Percentiles rank a stretch among this genome's conserved stretches.
Evolutionary conservation across 2,888 invertebrate genomes (phyloP).

Genomic region (Ernsta delagoae): DNA sequence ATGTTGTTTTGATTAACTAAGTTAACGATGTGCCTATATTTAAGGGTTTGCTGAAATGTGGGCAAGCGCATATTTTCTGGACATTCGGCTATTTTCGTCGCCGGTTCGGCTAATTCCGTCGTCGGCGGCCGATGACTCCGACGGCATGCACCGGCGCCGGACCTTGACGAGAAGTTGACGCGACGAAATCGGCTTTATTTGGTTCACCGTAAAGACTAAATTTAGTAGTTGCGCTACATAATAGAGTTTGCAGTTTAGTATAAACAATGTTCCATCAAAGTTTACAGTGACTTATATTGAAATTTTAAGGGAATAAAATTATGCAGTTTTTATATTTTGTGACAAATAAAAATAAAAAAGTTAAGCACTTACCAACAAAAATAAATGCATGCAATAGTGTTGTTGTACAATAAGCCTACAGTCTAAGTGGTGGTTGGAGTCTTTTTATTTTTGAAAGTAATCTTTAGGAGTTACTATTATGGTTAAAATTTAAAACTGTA

Average conservation of each 20-base stretch:
- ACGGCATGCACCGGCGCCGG: slow-evolving; percentile 69
- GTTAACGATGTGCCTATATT: slow-evolving; percentile 33
- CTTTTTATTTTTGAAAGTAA: no score
- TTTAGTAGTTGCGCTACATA: slow-evolving; percentile 12
- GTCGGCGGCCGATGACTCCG: slow-evolving; percentile 78
- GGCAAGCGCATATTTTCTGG: slow-evolving; percentile 57
- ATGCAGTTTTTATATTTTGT: no score
- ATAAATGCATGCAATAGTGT: no score
- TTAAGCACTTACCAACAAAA: no score
- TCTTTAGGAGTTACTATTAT: no score
- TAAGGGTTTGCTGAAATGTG: slow-evolving; percentile 69
- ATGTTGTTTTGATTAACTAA: slow-evolving; percentile 3
- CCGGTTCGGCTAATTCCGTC: slow-evolving; percentile 77
- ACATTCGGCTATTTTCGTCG: slow-evolving; percentile 78
- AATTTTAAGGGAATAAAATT: no score
- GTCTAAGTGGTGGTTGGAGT: no score
- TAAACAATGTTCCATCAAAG: neutral
- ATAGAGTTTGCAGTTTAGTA: slow-evolving; percentile 19
- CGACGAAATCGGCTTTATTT: slow-evolving; percentile 53
- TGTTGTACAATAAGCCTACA: no score
- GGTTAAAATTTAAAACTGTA: no score
- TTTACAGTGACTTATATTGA: no score
- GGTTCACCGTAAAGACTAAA: slow-evolving; percentile 43
- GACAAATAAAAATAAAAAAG: no score
- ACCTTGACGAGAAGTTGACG: slow-evolving; percentile 63